Conservation (phyloP, 1,140 invertebrate species). For the Sipha flava region DNA sequence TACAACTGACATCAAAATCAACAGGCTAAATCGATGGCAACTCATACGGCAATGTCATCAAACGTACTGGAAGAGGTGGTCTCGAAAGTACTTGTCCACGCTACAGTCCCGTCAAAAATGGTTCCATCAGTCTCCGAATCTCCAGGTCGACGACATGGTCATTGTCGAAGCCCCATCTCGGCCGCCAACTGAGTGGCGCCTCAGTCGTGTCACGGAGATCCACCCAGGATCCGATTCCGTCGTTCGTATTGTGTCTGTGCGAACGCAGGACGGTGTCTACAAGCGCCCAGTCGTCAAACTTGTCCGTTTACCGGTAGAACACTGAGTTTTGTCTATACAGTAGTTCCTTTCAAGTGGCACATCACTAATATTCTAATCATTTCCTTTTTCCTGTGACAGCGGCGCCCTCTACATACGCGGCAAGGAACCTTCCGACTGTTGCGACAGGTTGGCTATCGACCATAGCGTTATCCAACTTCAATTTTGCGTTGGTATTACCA, state of each 20-base stretch:
- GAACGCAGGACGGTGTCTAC: background rate
- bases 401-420: too few species aligned
- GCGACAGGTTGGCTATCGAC: too few species aligned
- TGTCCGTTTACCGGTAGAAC: background rate
- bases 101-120: conserved; percentile 40
- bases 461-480: too few species aligned
- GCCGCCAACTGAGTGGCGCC: conserved; percentile 41
- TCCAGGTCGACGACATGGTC: conserved; percentile 13
- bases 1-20: conserved; percentile 33
- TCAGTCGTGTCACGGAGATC: conserved; percentile 39
- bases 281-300: background rate
- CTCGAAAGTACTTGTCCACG: conserved; percentile 40
- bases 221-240: conserved; percentile 41
- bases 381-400: too few species aligned
- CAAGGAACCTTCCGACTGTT: too few species aligned
- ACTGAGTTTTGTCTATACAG: background rate
- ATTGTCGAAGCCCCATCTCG: conserved; percentile 39
- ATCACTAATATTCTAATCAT: too few species aligned
- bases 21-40: conserved; percentile 37
- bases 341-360: too few species aligned
- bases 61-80: conserved; percentile 42
- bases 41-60: conserved; percentile 38
- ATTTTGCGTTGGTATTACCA: too few species aligned
- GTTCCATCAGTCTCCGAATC: background rate
- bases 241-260: conserved; percentile 38